Conservation (phyloP, 2,797 vertebrate genomes). For the Pelobates cultripes region DNA sequence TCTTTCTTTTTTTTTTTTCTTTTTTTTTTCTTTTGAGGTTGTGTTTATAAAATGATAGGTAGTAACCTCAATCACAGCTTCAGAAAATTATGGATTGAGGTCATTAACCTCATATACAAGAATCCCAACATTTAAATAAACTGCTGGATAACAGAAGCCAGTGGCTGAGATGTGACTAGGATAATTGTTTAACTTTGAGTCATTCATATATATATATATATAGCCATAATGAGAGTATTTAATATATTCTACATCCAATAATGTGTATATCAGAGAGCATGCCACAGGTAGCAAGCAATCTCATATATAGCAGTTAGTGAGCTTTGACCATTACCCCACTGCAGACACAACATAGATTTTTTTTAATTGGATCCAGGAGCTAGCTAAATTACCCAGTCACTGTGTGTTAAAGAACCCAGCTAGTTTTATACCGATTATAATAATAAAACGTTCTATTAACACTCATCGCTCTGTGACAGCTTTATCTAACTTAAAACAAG, state of each 20-base stretch:
- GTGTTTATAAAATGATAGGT: no score
- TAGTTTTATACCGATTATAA: constrained; percentile 74
- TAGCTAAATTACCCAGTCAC: constrained; percentile 74
- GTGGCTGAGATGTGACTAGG: no score
- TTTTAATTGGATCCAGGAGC: constrained; percentile 76
- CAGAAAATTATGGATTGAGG: no score
- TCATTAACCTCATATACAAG: no score
- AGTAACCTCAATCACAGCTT: no score
- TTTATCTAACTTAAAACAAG: constrained; percentile 58
- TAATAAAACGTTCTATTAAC: constrained; percentile 67
- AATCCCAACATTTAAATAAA: no score
- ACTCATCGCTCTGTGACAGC: constrained; percentile 60
- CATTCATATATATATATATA: no score
- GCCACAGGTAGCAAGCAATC: constrained; percentile 68
- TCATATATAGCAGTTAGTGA: constrained; percentile 53
- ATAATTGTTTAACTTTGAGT: no score
- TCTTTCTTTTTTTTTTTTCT: no score
- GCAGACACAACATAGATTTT: constrained; percentile 71
- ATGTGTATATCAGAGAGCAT: constrained; percentile 43
- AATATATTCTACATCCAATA: constrained; percentile 36
- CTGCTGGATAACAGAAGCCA: no score
- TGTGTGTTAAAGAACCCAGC: constrained; percentile 69
- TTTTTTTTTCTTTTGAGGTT: no score
- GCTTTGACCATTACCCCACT: constrained; percentile 65
- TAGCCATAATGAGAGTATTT: not conserved